These are phyloP conservation scores for Sminthopsis crassicaudata DNA, from an alignment of 2,113 vertebrate species.

Conservation along the genomic window DNA sequence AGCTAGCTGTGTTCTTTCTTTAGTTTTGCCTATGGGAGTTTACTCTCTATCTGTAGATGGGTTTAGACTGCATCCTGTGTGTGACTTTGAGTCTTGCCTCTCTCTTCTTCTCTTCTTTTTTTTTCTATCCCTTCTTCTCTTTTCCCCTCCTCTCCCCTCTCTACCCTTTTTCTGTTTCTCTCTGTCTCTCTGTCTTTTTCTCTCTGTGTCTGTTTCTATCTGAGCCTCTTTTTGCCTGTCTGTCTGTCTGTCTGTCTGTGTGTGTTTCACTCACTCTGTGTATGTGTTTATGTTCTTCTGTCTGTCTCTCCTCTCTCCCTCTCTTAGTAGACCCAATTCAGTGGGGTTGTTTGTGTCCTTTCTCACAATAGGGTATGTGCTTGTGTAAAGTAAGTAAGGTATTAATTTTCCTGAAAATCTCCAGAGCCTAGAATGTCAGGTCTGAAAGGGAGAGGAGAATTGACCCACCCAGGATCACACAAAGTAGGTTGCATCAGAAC, in stretches of 20 bases:
- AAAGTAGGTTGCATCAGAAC: background rate
- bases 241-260: too few species aligned
- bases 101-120: background rate
- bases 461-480: background rate
- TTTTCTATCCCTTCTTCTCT: too few species aligned
- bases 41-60: background rate
- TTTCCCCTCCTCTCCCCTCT: too few species aligned
- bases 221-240: accelerated
- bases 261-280: too few species aligned
- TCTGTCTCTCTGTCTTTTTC: accelerated
- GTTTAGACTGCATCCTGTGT: background rate
- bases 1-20: background rate
- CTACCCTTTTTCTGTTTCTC: too few species aligned
- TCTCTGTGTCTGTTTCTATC: background rate
- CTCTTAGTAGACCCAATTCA: background rate
- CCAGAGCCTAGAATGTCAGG: background rate
- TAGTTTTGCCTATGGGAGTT: background rate
- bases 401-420: background rate
- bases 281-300: background rate
- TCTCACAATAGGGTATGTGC: background rate
- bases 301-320: background rate
- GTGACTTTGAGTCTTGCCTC: background rate
- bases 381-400: background rate
- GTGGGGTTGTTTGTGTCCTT: background rate
- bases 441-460: background rate